phyloP scores from a whole-genome alignment of 2,888 invertebrate genomes.

The Drosophila paracracens region DNA sequence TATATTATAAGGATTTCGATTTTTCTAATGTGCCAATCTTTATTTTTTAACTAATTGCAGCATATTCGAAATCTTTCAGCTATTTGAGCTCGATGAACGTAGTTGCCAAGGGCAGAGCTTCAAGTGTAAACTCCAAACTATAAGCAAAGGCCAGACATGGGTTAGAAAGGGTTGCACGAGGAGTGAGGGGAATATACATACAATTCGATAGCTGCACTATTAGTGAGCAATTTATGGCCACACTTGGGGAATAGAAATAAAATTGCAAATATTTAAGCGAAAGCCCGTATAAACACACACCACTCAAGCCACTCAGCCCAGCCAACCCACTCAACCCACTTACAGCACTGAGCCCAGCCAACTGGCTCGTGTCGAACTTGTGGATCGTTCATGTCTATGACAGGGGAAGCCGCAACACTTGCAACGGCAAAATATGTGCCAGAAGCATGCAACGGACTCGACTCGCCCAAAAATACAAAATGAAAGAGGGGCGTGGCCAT shows the following conservation, averaged over 20 bases:
- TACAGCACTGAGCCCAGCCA: not conserved
- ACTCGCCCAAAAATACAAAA: slow-evolving; percentile 4
- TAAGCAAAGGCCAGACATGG: not conserved
- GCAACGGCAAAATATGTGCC: slow-evolving; percentile 61
- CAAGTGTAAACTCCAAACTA: slow-evolving; percentile 16
- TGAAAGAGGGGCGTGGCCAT: slow-evolving; percentile 34
- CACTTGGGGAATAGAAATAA: slow-evolving; percentile 62
- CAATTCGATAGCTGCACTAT: slow-evolving; percentile 36
- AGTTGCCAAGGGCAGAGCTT: slow-evolving; percentile 14
- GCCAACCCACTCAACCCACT: not conserved
- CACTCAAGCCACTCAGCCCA: not conserved
- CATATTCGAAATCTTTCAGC: not conserved
- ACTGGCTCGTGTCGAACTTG: slow-evolving; percentile 11
- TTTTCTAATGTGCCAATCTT: not conserved
- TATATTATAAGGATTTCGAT: not conserved
- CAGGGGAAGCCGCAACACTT: slow-evolving; percentile 61
- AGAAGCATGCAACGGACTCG: slow-evolving; percentile 61
- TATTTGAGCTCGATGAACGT: not conserved
- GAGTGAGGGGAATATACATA: not conserved
- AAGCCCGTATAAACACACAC: slow-evolving; percentile 4
- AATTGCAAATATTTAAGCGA: slow-evolving; percentile 70
- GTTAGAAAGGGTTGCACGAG: too few relatives aligned
- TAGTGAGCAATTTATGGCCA: slow-evolving; percentile 64
- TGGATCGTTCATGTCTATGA: slow-evolving; percentile 60
- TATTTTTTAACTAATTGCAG: not conserved